Evolutionary conservation across 2,888 invertebrate genomes (phyloP), one percentile per base, ranked within the genome.

Genomic region (Drosophila longiperda): DNA sequence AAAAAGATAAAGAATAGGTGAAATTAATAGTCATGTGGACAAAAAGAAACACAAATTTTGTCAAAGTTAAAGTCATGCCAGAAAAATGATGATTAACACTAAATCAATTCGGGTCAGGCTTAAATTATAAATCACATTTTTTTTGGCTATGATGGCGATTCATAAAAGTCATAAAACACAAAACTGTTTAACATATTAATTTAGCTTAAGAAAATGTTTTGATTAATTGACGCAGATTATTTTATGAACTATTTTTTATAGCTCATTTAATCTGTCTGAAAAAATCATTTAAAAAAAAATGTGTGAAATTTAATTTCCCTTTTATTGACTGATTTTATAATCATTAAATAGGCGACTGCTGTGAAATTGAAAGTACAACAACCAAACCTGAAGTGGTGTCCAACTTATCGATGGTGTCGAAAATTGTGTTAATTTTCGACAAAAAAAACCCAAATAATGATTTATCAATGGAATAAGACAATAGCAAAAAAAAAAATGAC

Each of bases 391-490:
- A 20, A 3, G 29, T 36, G 6, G 3, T 34, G 34, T 26, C 8
- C 8, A 29, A 34, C 33, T 48, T 45, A 53, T 54, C 32, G 29
- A 1, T 29, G 32, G 3, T 40, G 45, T 33, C 11, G 8, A 54
- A 11, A 15, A 40, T 26, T 45, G 7, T 1, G 23, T 34, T 42
- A 63, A 53, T 36, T 65, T 32, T 12, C 1, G 6, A 20, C 34
- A 52, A 23, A 36, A 29, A 52, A 23, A 36, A 29, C 20, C 23
- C 29, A 29, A 29, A 29, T 32, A 59, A 63, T 77, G 73, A 78
- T 78, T 77, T 68, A 77, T 68, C 65, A 78, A 52, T 68, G 34
- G 17, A 40, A 32, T 9, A 49, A 49, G 42, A 42, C 42, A 53
- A 69, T 58, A 9, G 15, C n/a, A 38, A 6, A 50, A 9, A 36